These are phyloP conservation scores for Mesocricetus auratus DNA, from an alignment of 2,113 vertebrate species.

Conservation along the genomic window DNA sequence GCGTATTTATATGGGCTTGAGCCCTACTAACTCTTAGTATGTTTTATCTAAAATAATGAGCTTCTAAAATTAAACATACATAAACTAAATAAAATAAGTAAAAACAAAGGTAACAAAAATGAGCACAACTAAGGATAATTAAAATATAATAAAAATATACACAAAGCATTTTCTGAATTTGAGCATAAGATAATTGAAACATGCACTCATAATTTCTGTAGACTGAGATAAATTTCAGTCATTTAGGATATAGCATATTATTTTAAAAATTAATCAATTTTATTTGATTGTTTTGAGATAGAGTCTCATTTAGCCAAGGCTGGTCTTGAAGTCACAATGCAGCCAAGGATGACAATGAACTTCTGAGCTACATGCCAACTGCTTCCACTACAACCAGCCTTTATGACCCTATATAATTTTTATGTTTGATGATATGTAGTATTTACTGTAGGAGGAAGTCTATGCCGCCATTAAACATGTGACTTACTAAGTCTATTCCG, in stretches of 20 bases:
- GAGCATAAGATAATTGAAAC: conserved; percentile 9
- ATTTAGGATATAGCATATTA: background rate
- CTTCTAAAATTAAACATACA: background rate
- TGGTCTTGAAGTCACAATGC: background rate
- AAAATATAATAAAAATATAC: conserved; percentile 14
- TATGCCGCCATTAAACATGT: no score
- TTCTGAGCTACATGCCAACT: background rate
- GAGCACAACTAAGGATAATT: background rate
- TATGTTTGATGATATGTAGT: background rate
- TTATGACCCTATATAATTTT: background rate
- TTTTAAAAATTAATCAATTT: background rate
- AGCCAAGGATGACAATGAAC: background rate
- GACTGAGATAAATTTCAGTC: background rate
- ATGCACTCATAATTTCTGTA: background rate
- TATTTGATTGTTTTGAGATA: background rate
- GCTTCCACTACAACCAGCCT: no score
- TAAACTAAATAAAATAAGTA: background rate
- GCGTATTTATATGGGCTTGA: conserved; percentile 22
- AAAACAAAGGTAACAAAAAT: background rate
- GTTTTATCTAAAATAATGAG: background rate
- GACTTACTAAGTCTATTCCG: no score
- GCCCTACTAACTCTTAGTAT: background rate
- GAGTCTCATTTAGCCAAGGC: background rate
- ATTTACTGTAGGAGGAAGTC: no score
- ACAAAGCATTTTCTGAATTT: background rate